Evolutionary conservation across 2,888 invertebrate species (phyloP), one percentile per base, ranked within the genome.

Genomic region (Xylota sylvarum): DNA sequence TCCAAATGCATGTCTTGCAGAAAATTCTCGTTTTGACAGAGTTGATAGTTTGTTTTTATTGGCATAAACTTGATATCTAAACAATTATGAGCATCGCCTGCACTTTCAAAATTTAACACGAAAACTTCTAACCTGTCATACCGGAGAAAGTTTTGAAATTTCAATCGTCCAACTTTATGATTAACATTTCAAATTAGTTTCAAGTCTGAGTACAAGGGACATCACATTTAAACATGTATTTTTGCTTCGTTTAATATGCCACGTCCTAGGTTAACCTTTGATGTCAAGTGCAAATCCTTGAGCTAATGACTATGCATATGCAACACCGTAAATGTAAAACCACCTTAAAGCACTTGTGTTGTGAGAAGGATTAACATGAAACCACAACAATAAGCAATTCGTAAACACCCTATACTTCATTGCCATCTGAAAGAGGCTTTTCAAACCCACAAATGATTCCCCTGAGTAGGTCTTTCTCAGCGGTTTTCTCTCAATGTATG

Each of bases 281-380:
- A 23, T 62, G 60, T 62, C 60, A 62, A 62, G 60, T 62, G 60
- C 43, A 43, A 27, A 12, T 43, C 4, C 60, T 43, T 43, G 1
- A 9, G 17, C 40, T 23, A 62, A 62, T 62, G 6, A 43, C 43
- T 58, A 19, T 62, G 43, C 40, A 62, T 62, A 43, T 62, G 60
- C 43, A 23, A 23, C 23, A 23, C 23, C 23, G 3, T 23, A 23
- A 23, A 23, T 23, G 23, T 19, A 58, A n/a, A 58, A 19, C 52
- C 52, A 52, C 30, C n/a, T 56, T 17, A 35, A 56, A 35, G 56
- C 2, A 10, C 56, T 56, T 17, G 17, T 56, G 4, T 10, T 10
- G n/a, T 10, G 5, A 10, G 14, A 32, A 35, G 56, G 35, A 56
- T 56, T 56, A 56, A 35, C 32, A 17, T 32, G 17, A 56, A 56